phyloP scores from a whole-genome alignment of 1,140 invertebrate species.

The Eriocheir sinensis region DNA sequence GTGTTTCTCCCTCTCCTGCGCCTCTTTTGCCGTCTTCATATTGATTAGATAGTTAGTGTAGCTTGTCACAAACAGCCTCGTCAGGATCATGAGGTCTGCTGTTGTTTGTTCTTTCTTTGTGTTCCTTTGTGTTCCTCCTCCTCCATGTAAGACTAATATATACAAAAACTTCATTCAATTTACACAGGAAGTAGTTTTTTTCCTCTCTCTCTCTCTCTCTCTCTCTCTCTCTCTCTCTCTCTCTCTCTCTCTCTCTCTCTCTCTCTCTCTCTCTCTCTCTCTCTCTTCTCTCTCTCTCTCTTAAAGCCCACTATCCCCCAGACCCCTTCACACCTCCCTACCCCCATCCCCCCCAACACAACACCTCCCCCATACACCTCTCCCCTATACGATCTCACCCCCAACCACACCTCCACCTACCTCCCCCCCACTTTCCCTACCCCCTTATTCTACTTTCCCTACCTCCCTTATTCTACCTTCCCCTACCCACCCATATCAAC shows the following conservation, averaged over 20 bases:
- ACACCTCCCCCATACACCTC: neutral
- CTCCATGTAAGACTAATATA: too few species aligned
- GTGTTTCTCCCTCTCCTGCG: too few species aligned
- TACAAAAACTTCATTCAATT: too few species aligned
- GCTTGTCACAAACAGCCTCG: too few species aligned
- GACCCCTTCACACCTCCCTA: neutral
- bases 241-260: neutral
- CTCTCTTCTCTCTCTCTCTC: neutral
- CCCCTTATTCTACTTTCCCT: neutral
- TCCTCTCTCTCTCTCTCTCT: neutral
- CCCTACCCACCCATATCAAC: neutral
- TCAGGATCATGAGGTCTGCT: too few species aligned
- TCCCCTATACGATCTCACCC: neutral
- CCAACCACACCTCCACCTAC: neutral
- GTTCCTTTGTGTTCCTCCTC: too few species aligned
- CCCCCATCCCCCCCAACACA: neutral
- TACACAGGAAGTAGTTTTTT: too few species aligned
- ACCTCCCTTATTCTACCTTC: neutral
- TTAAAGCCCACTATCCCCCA: neutral
- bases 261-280: slow-evolving; percentile 23
- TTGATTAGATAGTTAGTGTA: too few species aligned
- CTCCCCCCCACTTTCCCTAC: neutral
- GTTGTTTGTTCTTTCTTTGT: too few species aligned
- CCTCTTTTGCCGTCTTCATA: too few species aligned
- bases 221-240: neutral